Percentiles rank a stretch among this genome's conserved stretches.
These are phyloP conservation scores for Pteria penguin DNA, from an alignment of 2,888 invertebrate genomes.

Conservation along the genomic window DNA sequence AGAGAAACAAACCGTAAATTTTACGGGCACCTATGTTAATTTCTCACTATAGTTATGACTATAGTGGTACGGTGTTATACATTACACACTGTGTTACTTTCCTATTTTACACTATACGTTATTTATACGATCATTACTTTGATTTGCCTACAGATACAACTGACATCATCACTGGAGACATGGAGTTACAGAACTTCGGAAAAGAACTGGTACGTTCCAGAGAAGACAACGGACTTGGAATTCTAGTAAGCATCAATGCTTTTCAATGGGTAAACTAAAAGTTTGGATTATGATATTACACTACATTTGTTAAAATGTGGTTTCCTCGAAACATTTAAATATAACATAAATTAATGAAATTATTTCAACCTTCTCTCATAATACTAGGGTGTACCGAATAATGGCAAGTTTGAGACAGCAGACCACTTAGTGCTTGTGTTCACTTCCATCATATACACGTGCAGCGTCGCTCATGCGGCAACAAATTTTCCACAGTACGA, in stretches of 20 bases:
- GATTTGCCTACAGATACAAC: neutral
- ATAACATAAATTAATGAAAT: neutral
- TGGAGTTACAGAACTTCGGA: conserved; percentile 74
- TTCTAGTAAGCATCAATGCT: conserved; percentile 14
- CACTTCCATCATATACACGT: conserved; percentile 70
- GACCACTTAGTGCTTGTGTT: conserved; percentile 58
- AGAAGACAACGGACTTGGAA: conserved; percentile 75
- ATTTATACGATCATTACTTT: too few relatives aligned
- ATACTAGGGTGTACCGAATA: conserved; percentile 37
- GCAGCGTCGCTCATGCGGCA: conserved; percentile 72
- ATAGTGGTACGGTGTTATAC: too few relatives aligned
- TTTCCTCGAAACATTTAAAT: neutral
- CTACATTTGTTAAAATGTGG: too few relatives aligned
- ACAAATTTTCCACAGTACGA: conserved; percentile 76
- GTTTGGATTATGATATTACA: too few relatives aligned
- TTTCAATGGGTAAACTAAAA: too few relatives aligned
- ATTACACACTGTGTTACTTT: too few relatives aligned
- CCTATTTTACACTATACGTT: too few relatives aligned
- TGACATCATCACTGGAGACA: conserved; percentile 51
- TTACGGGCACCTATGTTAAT: too few relatives aligned
- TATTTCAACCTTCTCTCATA: too few relatives aligned
- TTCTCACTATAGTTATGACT: too few relatives aligned
- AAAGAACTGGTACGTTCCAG: conserved; percentile 70
- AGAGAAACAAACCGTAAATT: too few relatives aligned
- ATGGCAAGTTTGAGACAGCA: conserved; percentile 31